Percentiles rank a stretch among this genome's conserved stretches.
phyloP scores from a whole-genome alignment of 2,113 vertebrate genomes.

The Ptilonorhynchus violaceus region DNA sequence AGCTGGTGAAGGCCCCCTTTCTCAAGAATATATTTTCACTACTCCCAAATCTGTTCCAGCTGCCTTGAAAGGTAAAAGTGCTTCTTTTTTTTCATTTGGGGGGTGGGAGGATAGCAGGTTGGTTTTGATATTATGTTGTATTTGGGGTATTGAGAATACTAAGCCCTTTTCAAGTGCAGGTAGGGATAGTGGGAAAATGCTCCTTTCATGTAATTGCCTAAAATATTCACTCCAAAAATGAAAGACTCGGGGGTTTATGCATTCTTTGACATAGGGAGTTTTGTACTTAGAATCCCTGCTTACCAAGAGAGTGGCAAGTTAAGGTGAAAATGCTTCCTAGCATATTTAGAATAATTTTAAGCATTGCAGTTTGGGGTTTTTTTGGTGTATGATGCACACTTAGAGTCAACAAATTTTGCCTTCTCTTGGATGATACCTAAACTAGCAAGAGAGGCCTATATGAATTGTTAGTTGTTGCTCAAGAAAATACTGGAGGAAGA shows the following conservation, averaged over 20 bases:
- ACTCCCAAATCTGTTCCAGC: conserved; percentile 92
- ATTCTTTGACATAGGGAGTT: neutral
- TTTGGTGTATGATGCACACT: neutral
- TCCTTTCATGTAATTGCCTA: neutral
- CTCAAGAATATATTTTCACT: conserved; percentile 91
- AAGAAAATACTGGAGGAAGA: neutral
- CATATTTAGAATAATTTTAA: neutral
- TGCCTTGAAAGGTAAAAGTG: conserved; percentile 88
- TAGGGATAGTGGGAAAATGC: neutral
- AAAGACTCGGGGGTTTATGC: neutral
- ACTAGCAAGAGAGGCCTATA: neutral
- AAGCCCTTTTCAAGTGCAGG: neutral
- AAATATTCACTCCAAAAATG: neutral
- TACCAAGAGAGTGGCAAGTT: neutral
- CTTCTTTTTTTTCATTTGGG: neutral
- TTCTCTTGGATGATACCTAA: neutral
- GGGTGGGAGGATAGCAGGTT: neutral
- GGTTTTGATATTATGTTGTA: neutral
- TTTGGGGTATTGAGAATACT: neutral
- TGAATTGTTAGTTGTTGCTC: neutral
- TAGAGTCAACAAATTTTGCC: neutral
- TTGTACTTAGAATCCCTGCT: neutral
- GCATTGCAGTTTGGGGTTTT: neutral
- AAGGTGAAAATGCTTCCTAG: neutral
- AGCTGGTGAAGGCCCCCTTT: conserved; percentile 94